Conservation (phyloP, 2,113 vertebrate species). For the Antechinus flavipes region DNA sequence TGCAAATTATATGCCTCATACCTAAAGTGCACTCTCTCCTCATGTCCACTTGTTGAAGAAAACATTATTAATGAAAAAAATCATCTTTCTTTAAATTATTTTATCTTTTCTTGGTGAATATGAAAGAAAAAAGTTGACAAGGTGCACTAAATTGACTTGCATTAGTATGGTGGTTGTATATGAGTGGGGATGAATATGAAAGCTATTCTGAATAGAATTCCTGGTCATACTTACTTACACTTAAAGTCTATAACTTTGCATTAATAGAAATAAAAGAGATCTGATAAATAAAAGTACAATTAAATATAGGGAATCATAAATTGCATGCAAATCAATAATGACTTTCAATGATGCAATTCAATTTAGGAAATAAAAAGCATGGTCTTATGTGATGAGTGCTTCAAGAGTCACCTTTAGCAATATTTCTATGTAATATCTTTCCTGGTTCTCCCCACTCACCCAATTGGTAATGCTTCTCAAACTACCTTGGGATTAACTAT, state of each 20-base stretch:
- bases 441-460: not conserved
- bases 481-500: not conserved
- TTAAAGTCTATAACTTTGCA: not conserved
- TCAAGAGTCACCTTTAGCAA: not conserved
- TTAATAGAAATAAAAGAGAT: not conserved
- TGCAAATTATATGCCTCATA: not conserved
- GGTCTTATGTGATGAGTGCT: not conserved
- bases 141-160: not conserved
- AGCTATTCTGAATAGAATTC: not conserved
- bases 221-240: not conserved
- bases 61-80: not conserved
- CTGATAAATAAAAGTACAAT: not conserved
- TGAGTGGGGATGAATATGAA: not conserved
- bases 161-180: not conserved
- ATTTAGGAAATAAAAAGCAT: not conserved
- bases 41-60: not conserved
- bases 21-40: not conserved
- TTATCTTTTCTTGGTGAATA: not conserved
- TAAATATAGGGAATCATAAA: not conserved
- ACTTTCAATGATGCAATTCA: not conserved
- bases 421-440: not conserved
- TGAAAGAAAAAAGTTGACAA: not conserved
- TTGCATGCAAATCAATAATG: not conserved
- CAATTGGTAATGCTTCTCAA: not conserved
- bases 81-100: not conserved